Evolutionary conservation across 2,113 vertebrate genomes (phyloP), one percentile per base, ranked within the genome.

Genomic region (Pomatostomus ruficeps): DNA sequence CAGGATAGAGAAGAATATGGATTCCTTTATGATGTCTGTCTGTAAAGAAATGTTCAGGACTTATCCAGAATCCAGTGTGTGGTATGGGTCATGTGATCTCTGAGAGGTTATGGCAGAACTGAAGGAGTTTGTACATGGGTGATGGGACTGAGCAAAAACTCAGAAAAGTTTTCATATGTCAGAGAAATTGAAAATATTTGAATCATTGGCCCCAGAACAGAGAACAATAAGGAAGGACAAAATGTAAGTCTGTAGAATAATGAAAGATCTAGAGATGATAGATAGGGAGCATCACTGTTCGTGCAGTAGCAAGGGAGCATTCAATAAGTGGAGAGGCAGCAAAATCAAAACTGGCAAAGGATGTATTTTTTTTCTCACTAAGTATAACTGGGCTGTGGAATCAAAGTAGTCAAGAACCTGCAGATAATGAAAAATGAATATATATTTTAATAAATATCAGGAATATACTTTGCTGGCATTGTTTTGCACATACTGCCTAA

Each of bases 21-120:
- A 54, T 49, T 61, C 7, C 21, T 12, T 85, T 61, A 58, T 28
- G 9, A 36, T 81, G 15, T 20, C 29, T 59, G 4, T 45, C 23
- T 71, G 26, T 55, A 71, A 84, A 88, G 11, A 5, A 71, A 33
- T 45, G 14, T 9, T 59, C 24, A 80, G 12, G 14, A 73, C 19
- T 67, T 67, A 29, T 22, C 35, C 48, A 62, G 31, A 74, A 74
- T 71, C 68, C 8, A 6, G 8, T 62, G 33, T 33, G 16, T 49
- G 5, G 5, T 36, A 23, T 2, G 1, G 3, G n/a, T 25, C 28
- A 24, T 3, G 0, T 38, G 38, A n/a, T 43, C 14, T 77, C 42
- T 74, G n/a, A 92, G 33, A 74, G 6, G 10, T 51, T 51, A 35
- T 1, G 1, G 14, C 21, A 70, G 55, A 86, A 68, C 3, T 25